Percentiles rank a stretch among this genome's conserved stretches.
Evolutionary conservation across 2,797 vertebrate species (phyloP).

Genomic region (Alfaro cultratus): DNA sequence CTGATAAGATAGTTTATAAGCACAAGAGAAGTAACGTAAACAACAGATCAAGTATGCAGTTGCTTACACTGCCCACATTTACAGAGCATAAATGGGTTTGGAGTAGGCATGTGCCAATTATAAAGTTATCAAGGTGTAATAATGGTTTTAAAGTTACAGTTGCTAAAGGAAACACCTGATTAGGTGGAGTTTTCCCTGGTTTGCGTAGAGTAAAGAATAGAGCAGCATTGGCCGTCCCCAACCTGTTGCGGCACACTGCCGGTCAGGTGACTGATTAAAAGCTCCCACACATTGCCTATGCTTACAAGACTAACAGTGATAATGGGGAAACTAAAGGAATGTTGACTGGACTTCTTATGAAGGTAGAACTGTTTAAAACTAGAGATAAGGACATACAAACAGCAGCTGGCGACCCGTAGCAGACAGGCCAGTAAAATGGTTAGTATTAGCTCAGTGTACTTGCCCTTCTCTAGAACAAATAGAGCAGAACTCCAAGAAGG

Average conservation of each 20-base stretch:
- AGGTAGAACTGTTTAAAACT: not conserved
- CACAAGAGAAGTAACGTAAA: not conserved
- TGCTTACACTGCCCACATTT: not conserved
- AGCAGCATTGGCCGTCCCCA: not conserved
- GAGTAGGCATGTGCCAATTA: not conserved
- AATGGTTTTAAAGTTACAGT: not conserved
- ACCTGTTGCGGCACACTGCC: not conserved
- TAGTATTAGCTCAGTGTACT: not conserved
- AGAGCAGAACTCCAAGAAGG: not conserved
- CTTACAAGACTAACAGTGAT: not conserved
- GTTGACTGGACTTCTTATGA: not conserved
- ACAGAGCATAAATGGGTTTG: not conserved
- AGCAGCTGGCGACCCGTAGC: not conserved
- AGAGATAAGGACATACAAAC: not conserved
- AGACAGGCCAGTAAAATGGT: not conserved
- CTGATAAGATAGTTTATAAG: conserved; percentile 32
- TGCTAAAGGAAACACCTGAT: not conserved
- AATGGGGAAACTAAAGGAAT: not conserved
- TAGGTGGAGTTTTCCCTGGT: not conserved
- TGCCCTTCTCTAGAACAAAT: not conserved
- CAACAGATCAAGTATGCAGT: not conserved
- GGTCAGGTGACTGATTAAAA: not conserved
- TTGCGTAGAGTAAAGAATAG: not conserved
- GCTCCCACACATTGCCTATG: not conserved
- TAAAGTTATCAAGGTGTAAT: not conserved